Percentiles rank a stretch among this genome's conserved stretches.
Evolutionary conservation across 2,888 invertebrate genomes (phyloP).

Genomic region (Nycteola revayana): DNA sequence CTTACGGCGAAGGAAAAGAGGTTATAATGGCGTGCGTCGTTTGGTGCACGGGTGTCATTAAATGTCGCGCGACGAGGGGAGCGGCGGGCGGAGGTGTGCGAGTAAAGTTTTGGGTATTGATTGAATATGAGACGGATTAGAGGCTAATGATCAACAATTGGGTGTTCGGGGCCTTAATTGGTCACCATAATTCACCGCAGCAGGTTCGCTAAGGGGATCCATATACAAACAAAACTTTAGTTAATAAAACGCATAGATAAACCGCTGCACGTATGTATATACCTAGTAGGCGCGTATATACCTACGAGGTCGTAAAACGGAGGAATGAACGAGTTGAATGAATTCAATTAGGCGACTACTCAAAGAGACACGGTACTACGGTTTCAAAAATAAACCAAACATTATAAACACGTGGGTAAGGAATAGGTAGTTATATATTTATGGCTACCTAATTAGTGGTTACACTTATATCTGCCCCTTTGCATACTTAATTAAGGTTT

Average conservation of each 20-base stretch:
- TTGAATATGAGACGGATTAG: slow-evolving; percentile 81
- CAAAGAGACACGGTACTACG: slow-evolving; percentile 2
- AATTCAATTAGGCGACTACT: slow-evolving; percentile 21
- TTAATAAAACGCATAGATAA: too few relatives aligned
- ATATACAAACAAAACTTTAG: neutral
- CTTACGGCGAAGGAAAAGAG: slow-evolving; percentile 58
- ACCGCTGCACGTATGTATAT: neutral
- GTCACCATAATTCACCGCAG: slow-evolving; percentile 6
- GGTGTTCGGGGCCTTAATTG: slow-evolving; percentile 60
- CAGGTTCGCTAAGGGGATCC: slow-evolving; percentile 16
- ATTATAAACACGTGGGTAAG: too few relatives aligned
- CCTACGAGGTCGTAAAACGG: slow-evolving; percentile 28
- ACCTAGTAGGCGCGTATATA: slow-evolving; percentile 21
- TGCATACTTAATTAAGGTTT: too few relatives aligned
- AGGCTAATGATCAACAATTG: slow-evolving; percentile 80
- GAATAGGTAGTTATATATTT: too few relatives aligned
- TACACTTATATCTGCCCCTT: too few relatives aligned
- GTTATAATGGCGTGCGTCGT: slow-evolving; percentile 55
- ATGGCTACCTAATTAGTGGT: too few relatives aligned
- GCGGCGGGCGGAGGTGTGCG: slow-evolving; percentile 76
- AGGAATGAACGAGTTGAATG: slow-evolving; percentile 30
- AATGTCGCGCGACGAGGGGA: slow-evolving; percentile 80
- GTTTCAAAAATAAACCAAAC: too few relatives aligned
- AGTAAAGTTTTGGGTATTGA: slow-evolving; percentile 82
- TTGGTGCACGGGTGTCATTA: slow-evolving; percentile 81